Conservation (phyloP, 2,113 vertebrate genomes). For the Guaruba guarouba region DNA sequence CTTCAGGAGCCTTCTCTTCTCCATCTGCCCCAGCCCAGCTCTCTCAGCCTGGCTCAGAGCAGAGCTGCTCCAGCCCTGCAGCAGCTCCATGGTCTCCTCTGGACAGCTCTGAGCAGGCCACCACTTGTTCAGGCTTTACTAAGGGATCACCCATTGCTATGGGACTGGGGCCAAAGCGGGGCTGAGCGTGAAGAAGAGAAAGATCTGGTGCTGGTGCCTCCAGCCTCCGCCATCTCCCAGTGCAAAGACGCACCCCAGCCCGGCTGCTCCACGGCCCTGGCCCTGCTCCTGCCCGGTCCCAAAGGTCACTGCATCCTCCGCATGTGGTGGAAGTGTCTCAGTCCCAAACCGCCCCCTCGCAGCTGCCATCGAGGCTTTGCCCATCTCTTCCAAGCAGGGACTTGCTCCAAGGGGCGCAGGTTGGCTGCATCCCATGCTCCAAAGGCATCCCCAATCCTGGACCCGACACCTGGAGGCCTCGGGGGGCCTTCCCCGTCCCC, state of each 20-base stretch:
- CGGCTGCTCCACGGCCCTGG: background rate
- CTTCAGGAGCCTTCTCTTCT: background rate
- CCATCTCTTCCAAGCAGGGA: background rate
- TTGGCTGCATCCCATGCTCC: background rate
- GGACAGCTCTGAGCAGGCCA: background rate
- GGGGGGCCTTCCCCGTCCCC: background rate
- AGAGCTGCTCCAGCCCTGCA: background rate
- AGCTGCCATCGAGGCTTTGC: background rate
- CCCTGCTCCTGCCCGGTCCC: background rate
- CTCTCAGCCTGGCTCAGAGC: background rate
- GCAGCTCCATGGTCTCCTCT: background rate
- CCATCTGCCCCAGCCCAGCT: background rate
- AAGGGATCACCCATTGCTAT: too few species aligned
- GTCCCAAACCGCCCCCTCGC: background rate
- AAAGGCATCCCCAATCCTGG: background rate
- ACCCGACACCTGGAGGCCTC: background rate
- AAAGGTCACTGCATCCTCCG: background rate
- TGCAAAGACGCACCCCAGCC: background rate
- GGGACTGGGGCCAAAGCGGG: background rate
- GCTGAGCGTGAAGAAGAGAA: background rate
- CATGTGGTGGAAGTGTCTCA: background rate
- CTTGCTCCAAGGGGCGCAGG: background rate
- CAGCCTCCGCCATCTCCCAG: background rate
- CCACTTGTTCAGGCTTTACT: background rate
- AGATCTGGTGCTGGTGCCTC: background rate